These are phyloP conservation scores for Apis cerana DNA, from an alignment of 1,140 invertebrate genomes.

Conservation along the genomic window DNA sequence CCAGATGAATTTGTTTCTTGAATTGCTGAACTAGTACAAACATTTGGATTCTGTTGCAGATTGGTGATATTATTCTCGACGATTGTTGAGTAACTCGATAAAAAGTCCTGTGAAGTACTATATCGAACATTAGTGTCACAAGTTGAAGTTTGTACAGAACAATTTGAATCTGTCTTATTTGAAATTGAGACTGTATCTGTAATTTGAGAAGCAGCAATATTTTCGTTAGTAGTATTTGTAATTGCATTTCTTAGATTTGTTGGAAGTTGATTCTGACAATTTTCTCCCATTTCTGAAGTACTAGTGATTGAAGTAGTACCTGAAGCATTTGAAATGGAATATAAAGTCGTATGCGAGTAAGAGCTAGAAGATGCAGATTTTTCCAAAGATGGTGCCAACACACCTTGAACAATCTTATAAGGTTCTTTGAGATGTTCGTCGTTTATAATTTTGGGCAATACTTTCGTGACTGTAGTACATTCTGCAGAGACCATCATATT, in stretches of 20 bases:
- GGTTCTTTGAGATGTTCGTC: slow-evolving; percentile 75
- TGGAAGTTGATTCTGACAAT: slow-evolving; percentile 44
- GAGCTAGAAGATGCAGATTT: slow-evolving; percentile 39
- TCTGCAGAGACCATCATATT: slow-evolving; percentile 44
- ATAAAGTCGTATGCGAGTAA: slow-evolving; percentile 33
- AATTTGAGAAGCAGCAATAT: slow-evolving; percentile 34
- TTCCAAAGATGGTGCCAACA: slow-evolving; percentile 46
- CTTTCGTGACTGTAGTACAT: slow-evolving; percentile 58
- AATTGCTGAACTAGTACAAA: slow-evolving; percentile 44
- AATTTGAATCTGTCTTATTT: slow-evolving; percentile 27
- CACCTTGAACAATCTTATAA: slow-evolving; percentile 73
- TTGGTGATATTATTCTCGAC: slow-evolving; percentile 25
- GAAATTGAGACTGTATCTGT: slow-evolving; percentile 10
- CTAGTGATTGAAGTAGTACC: slow-evolving; percentile 13
- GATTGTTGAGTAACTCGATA: slow-evolving; percentile 63
- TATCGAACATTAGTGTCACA: slow-evolving; percentile 59
- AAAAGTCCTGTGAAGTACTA: slow-evolving; percentile 58
- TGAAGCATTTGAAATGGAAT: slow-evolving; percentile 41
- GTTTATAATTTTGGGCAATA: slow-evolving; percentile 74
- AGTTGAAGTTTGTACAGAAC: slow-evolving; percentile 36
- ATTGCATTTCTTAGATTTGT: slow-evolving; percentile 44
- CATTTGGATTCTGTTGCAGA: slow-evolving; percentile 44
- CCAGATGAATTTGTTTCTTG: slow-evolving; percentile 24
- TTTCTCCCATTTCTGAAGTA: slow-evolving; percentile 9
- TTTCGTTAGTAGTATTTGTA: slow-evolving; percentile 25